Evolutionary conservation across 2,797 vertebrate genomes (phyloP).

Genomic region (Nyctalus aviator): DNA sequence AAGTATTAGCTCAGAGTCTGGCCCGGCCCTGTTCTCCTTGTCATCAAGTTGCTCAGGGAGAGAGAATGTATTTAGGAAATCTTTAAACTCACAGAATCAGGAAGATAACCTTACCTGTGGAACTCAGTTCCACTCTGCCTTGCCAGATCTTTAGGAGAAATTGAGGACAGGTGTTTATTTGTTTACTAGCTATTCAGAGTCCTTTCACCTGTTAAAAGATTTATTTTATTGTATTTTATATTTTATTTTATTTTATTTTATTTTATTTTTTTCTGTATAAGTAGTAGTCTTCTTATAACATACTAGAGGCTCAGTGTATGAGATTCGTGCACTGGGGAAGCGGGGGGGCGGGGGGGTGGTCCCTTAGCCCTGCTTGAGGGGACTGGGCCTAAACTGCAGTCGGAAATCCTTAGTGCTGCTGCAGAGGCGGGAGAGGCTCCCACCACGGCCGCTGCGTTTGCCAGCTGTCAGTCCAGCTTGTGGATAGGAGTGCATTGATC

Average conservation of each 20-base stretch:
- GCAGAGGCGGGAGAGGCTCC: too few relatives aligned
- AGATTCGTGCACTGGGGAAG: too few relatives aligned
- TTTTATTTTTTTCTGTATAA: neutral
- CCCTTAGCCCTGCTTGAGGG: too few relatives aligned
- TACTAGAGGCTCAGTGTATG: too few relatives aligned
- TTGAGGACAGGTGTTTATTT: neutral
- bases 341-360: accelerated
- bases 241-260: too few relatives aligned
- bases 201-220: neutral
- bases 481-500: too few relatives aligned
- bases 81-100: neutral
- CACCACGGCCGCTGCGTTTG: too few relatives aligned
- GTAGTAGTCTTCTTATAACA: neutral
- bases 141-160: neutral
- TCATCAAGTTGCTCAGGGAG: neutral
- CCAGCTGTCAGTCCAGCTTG: too few relatives aligned
- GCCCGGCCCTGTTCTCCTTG: neutral
- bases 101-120: neutral
- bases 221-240: too few relatives aligned
- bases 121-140: neutral
- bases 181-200: neutral
- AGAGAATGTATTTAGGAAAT: neutral
- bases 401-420: too few relatives aligned
- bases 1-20: neutral
- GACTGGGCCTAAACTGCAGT: too few relatives aligned